A percentile compares a stretch with the other conserved stretches of the same genome.
phyloP scores from a whole-genome alignment of 2,888 invertebrate genomes.

The Sinotaia quadrata region DNA sequence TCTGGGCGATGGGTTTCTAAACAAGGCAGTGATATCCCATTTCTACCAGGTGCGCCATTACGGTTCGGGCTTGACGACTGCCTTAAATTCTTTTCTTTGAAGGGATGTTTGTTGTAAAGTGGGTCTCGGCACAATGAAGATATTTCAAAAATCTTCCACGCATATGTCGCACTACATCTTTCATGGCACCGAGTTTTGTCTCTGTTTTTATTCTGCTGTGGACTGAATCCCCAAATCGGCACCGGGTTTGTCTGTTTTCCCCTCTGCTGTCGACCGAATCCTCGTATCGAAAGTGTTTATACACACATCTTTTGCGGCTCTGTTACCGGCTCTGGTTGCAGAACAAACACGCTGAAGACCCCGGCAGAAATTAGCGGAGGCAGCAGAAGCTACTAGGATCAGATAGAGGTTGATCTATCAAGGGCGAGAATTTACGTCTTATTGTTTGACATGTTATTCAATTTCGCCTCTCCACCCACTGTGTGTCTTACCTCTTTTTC shows the following conservation, averaged over 20 bases:
- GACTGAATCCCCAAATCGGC: not conserved
- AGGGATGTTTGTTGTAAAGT: not conserved
- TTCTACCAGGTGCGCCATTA: slow-evolving; percentile 2
- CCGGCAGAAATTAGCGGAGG: not conserved
- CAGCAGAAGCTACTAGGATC: not conserved
- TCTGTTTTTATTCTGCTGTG: too few species aligned
- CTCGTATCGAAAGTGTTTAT: slow-evolving; percentile 5
- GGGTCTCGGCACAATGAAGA: slow-evolving; percentile 8
- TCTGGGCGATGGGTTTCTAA: not conserved
- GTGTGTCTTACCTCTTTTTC: not conserved
- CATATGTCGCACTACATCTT: slow-evolving; percentile 5
- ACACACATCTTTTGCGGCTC: slow-evolving; percentile 5
- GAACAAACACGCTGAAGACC: not conserved
- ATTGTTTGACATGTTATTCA: slow-evolving; percentile 19
- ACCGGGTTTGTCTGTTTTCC: not conserved
- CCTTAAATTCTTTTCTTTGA: not conserved
- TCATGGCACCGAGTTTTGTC: too few species aligned
- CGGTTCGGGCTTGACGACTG: not conserved
- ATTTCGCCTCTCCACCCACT: not conserved
- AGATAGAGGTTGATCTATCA: slow-evolving; percentile 6
- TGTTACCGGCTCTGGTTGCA: slow-evolving; percentile 9
- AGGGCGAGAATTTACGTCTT: slow-evolving; percentile 1
- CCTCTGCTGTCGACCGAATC: not conserved
- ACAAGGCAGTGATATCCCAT: not conserved
- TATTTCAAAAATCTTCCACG: slow-evolving; percentile 7